Conservation (phyloP, 2,888 invertebrate genomes). For the Pyrgus malvae region DNA sequence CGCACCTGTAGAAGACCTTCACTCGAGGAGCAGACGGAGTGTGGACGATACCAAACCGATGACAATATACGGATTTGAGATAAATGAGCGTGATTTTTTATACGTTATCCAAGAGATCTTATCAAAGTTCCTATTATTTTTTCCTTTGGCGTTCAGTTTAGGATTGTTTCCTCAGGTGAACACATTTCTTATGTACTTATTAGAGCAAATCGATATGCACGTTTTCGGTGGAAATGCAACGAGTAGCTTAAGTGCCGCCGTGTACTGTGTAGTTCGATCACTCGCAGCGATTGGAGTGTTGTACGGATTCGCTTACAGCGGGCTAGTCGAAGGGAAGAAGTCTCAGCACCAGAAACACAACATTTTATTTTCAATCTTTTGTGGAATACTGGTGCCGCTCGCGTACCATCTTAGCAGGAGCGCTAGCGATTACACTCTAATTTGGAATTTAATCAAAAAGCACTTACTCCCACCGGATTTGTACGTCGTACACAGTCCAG, state of each 20-base stretch:
- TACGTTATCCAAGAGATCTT: conserved; percentile 87
- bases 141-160: conserved; percentile 96
- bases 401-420: conserved; percentile 96
- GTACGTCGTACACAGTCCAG: conserved; percentile 83
- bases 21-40: conserved; percentile 55
- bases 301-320: conserved; percentile 94
- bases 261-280: conserved; percentile 92
- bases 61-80: conserved; percentile 71
- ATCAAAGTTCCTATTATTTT: conserved; percentile 90
- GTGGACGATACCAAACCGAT: conserved; percentile 53
- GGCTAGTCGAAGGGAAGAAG: conserved; percentile 90
- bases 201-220: conserved; percentile 97
- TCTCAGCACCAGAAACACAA: conserved; percentile 88
- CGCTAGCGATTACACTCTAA: conserved; percentile 93
- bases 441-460: conserved; percentile 93
- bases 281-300: conserved; percentile 89
- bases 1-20: conserved; percentile 43
- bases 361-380: conserved; percentile 96
- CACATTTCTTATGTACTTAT: conserved; percentile 97
- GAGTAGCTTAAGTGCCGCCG: conserved; percentile 90
- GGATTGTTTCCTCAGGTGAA: conserved; percentile 98
- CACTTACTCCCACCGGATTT: conserved; percentile 90
- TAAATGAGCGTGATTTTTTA: conserved; percentile 83
- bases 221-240: conserved; percentile 94
- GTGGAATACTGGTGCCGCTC: conserved; percentile 92